phyloP scores from a whole-genome alignment of 2,113 vertebrate species.

The Macquaria australasica region DNA sequence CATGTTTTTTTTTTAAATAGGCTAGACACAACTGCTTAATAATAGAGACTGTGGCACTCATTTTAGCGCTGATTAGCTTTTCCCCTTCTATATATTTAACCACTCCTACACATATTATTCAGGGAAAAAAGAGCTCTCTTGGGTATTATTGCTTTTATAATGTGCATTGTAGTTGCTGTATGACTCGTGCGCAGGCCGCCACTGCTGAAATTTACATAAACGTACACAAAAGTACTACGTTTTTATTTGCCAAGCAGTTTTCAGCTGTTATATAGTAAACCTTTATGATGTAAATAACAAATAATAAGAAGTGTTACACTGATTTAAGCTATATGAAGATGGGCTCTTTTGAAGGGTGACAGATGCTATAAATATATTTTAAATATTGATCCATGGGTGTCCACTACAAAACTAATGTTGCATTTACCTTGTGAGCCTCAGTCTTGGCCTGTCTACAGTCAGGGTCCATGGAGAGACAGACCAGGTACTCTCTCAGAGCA shows the following conservation, averaged over 20 bases:
- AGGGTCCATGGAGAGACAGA: constrained; percentile 91
- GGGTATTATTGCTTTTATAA: background rate
- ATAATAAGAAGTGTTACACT: too few species aligned
- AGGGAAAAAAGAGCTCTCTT: too few species aligned
- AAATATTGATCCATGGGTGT: background rate
- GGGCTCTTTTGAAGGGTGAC: background rate
- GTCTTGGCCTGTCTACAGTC: constrained; percentile 87
- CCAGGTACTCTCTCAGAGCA: constrained; percentile 91
- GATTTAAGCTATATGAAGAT: too few species aligned
- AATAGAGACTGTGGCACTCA: too few species aligned
- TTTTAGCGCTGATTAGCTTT: too few species aligned
- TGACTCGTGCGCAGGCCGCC: background rate
- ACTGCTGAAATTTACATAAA: background rate
- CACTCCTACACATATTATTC: too few species aligned
- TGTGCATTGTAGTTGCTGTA: background rate
- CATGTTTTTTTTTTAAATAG: background rate
- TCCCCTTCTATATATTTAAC: too few species aligned
- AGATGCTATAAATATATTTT: background rate
- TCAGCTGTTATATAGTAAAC: too few species aligned
- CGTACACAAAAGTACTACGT: background rate
- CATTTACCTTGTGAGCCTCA: constrained; percentile 88
- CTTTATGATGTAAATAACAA: too few species aligned
- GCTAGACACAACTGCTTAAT: too few species aligned
- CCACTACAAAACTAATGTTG: background rate
- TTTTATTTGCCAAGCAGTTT: background rate